phyloP scores from a whole-genome alignment of 1,140 invertebrate genomes.

The Harpegnathos saltator region DNA sequence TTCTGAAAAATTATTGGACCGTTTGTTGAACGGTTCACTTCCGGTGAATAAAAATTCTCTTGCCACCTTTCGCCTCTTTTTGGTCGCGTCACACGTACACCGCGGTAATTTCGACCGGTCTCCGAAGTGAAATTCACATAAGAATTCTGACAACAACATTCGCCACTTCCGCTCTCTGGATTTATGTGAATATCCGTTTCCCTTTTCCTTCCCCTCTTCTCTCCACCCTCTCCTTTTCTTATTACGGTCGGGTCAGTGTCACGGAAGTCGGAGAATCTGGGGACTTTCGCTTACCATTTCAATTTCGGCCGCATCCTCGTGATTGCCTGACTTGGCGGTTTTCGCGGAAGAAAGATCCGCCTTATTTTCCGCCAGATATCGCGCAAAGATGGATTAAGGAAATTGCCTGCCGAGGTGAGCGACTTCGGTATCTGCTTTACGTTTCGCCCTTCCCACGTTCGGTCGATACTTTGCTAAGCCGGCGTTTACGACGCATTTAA shows the following conservation, averaged over 20 bases:
- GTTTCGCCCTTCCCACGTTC: neutral
- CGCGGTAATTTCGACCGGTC: neutral
- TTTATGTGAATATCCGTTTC: slow-evolving; percentile 24
- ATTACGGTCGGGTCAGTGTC: slow-evolving; percentile 21
- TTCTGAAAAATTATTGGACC: slow-evolving; percentile 35
- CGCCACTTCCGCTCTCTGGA: slow-evolving; percentile 21
- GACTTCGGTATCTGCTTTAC: slow-evolving; percentile 48
- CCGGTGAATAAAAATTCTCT: neutral
- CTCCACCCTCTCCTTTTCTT: too few species aligned
- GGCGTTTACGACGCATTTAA: slow-evolving; percentile 18
- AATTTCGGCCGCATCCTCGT: slow-evolving; percentile 65
- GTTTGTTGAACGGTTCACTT: slow-evolving; percentile 9
- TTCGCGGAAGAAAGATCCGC: slow-evolving; percentile 30
- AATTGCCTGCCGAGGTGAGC: slow-evolving; percentile 38
- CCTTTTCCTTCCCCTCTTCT: neutral
- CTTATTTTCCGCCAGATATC: slow-evolving; percentile 42
- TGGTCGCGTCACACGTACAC: neutral
- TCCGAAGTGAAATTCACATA: neutral
- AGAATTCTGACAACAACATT: slow-evolving; percentile 14
- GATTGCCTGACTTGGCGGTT: slow-evolving; percentile 70
- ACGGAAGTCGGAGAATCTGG: neutral
- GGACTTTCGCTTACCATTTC: slow-evolving; percentile 63
- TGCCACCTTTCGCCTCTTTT: neutral
- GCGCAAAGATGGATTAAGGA: slow-evolving; percentile 61
- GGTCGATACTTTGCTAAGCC: slow-evolving; percentile 4